Percentiles rank a stretch among this genome's conserved stretches.
Evolutionary conservation across 2,797 vertebrate genomes (phyloP).

Genomic region (Squalus acanthias): DNA sequence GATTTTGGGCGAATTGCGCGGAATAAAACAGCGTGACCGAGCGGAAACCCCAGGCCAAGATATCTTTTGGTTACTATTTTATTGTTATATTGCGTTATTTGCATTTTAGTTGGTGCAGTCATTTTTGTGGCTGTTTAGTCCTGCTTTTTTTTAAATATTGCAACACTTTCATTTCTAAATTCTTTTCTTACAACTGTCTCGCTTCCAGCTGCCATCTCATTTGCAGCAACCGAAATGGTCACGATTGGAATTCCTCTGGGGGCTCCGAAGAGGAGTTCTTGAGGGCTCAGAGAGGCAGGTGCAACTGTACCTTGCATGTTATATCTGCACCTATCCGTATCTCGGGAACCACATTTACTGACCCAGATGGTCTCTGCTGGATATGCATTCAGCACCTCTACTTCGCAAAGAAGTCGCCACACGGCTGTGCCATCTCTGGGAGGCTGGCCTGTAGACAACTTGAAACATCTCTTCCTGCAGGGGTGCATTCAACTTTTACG

Average conservation of each 20-base stretch:
- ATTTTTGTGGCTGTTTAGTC: background rate
- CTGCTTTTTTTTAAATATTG: background rate
- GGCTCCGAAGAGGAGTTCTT: background rate
- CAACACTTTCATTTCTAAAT: background rate
- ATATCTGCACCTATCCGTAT: background rate
- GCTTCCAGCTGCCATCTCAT: background rate
- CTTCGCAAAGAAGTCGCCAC: background rate
- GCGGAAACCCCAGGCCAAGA: background rate
- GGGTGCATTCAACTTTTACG: background rate
- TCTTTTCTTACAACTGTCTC: background rate
- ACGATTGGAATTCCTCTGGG: background rate
- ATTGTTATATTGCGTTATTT: background rate
- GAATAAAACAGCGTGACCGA: background rate
- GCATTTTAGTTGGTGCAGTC: background rate
- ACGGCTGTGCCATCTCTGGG: background rate
- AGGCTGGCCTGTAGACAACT: background rate
- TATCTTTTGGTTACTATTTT: background rate
- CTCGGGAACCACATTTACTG: background rate
- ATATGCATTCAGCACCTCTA: background rate
- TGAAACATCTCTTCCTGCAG: background rate
- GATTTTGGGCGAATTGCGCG: background rate
- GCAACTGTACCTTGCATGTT: background rate
- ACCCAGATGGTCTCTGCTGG: background rate
- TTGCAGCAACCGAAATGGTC: background rate
- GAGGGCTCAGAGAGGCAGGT: background rate